Percentiles rank a stretch among this genome's conserved stretches.
Conservation (phyloP, 1,140 invertebrate genomes). For the Lucilia sericata region DNA sequence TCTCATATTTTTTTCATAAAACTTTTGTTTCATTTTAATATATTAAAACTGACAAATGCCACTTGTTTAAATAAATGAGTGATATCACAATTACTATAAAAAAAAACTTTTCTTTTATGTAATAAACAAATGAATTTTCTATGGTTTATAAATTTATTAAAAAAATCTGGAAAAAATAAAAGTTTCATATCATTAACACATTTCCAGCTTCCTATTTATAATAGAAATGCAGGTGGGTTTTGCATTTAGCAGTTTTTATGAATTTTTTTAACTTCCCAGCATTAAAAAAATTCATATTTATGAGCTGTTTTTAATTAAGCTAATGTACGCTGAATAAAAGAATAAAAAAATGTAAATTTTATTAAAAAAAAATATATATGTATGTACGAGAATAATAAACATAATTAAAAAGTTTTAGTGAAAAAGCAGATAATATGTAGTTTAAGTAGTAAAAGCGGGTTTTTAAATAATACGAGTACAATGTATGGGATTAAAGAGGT, state of each 20-base stretch:
- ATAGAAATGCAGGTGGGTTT: not conserved
- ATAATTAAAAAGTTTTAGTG: no score
- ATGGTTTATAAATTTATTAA: no score
- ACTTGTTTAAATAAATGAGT: conserved; percentile 4
- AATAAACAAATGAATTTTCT: not conserved
- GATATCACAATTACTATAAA: not conserved
- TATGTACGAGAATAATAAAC: no score
- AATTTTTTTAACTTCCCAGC: not conserved
- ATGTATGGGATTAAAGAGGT: no score
- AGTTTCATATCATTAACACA: conserved; percentile 4
- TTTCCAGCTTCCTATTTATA: not conserved
- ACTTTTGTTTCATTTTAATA: not conserved
- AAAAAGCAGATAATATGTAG: no score
- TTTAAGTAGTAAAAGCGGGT: no score
- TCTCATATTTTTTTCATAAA: not conserved
- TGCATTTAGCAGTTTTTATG: not conserved
- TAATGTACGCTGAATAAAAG: not conserved
- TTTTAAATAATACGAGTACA: no score
- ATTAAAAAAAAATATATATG: no score
- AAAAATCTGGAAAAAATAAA: not conserved
- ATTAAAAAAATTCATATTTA: not conserved
- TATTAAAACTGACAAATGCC: conserved; percentile 16
- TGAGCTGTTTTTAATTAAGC: conserved; percentile 16
- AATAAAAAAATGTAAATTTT: no score
- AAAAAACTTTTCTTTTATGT: not conserved